phyloP scores from a whole-genome alignment of 1,140 invertebrate species.

The Tribolium castaneum region DNA sequence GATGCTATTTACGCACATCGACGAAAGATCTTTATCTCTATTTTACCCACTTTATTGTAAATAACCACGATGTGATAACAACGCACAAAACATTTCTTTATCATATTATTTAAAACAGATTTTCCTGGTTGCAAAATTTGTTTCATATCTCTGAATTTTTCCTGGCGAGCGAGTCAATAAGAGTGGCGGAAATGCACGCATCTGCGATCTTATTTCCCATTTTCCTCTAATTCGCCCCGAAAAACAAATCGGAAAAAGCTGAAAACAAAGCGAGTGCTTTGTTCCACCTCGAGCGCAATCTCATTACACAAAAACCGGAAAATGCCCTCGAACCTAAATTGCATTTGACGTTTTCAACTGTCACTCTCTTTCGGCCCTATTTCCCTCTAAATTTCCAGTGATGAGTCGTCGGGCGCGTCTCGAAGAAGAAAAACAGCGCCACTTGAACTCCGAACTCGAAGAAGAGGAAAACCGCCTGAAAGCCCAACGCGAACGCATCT shows the following conservation, averaged over 20 bases:
- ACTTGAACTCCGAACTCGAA: constrained; percentile 54
- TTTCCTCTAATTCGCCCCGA: neutral
- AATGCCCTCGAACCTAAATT: neutral
- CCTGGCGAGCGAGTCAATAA: neutral
- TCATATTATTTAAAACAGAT: too few species aligned
- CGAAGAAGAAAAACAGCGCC: constrained; percentile 52
- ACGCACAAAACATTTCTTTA: too few species aligned
- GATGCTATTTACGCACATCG: too few species aligned
- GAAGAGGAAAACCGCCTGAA: constrained; percentile 58
- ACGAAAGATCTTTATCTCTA: too few species aligned
- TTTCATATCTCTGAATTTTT: neutral
- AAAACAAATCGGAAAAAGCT: neutral
- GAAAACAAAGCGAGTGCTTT: neutral
- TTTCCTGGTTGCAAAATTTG: neutral
- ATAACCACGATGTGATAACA: too few species aligned
- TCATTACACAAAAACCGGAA: neutral
- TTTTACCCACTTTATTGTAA: too few species aligned
- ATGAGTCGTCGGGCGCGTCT: constrained; percentile 58
- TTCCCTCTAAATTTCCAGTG: constrained; percentile 15
- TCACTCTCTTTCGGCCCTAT: neutral
- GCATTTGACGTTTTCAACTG: neutral
- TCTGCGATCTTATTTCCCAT: neutral
- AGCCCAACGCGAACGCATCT: constrained; percentile 62
- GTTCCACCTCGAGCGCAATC: neutral
- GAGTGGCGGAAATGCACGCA: neutral